These are phyloP conservation scores for Pseudoatta argentina DNA, from an alignment of 1,140 invertebrate genomes.

Conservation along the genomic window DNA sequence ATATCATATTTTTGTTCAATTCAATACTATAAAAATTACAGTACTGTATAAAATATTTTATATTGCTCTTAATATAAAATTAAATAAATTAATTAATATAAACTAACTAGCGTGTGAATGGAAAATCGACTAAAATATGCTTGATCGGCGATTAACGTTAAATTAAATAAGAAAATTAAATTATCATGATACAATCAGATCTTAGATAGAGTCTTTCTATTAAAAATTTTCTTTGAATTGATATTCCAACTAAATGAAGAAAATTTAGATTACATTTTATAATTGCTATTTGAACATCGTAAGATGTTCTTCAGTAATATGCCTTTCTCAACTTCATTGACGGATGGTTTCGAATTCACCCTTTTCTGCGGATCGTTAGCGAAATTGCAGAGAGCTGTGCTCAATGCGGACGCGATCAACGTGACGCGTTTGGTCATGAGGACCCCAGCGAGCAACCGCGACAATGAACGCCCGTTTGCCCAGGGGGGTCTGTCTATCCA, in stretches of 20 bases:
- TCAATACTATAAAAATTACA: no score
- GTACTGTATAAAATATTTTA: no score
- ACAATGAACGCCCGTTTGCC: slow-evolving; percentile 72
- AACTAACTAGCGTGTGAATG: no score
- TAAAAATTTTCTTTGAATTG: neutral
- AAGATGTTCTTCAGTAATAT: neutral
- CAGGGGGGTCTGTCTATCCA: slow-evolving; percentile 68
- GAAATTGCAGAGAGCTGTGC: slow-evolving; percentile 61
- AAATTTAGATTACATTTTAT: neutral
- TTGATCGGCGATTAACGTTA: neutral
- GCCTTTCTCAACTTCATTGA: neutral
- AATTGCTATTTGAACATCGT: neutral
- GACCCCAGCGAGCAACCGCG: slow-evolving; percentile 74
- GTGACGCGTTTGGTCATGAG: slow-evolving; percentile 54
- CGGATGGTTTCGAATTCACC: slow-evolving; percentile 22
- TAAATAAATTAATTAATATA: no score
- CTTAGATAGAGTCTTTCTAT: neutral
- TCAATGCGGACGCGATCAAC: slow-evolving; percentile 54
- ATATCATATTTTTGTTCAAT: no score
- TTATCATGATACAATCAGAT: neutral
- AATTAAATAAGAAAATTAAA: neutral
- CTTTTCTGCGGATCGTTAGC: slow-evolving; percentile 65
- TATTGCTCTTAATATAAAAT: no score
- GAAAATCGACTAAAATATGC: no score
- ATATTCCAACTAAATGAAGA: neutral